Percentiles rank a stretch among this genome's conserved stretches.
These are phyloP conservation scores for Petrosia ficiformis DNA, from an alignment of 37 sponge, comb jelly and placozoan species.

Conservation along the genomic window DNA sequence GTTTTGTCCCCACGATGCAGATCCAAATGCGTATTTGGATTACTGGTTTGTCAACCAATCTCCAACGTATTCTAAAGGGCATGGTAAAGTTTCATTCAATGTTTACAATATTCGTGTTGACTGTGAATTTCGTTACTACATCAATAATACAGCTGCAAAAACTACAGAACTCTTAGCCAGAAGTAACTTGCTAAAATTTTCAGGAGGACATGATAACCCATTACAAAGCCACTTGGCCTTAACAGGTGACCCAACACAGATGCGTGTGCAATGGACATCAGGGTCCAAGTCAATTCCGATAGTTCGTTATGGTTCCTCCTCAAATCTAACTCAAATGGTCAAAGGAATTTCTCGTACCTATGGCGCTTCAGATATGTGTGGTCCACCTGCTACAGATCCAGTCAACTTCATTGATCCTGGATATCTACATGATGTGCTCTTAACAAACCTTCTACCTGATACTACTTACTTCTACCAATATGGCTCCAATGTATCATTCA, in stretches of 20 bases:
- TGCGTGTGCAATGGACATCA: constrained; percentile 57
- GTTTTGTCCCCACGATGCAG: neutral
- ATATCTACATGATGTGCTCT: constrained; percentile 49
- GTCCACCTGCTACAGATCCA: constrained; percentile 36
- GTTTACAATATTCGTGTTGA: constrained; percentile 35
- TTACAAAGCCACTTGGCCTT: constrained; percentile 64
- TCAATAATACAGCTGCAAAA: constrained; percentile 2
- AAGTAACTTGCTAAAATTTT: constrained; percentile 38
- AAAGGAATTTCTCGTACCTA: constrained; percentile 49
- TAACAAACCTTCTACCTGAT: constrained; percentile 28
- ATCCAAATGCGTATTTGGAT: neutral
- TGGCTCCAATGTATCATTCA: constrained; percentile 18
- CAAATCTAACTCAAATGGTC: neutral
- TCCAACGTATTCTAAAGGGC: neutral
- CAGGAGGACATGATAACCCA: constrained; percentile 15
- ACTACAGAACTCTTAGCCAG: constrained; percentile 22
- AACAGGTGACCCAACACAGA: constrained; percentile 41
- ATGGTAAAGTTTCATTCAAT: neutral
- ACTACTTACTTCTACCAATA: constrained; percentile 43
- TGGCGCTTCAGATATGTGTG: constrained; percentile 50
- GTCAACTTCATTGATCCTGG: constrained; percentile 42
- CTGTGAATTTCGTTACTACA: constrained; percentile 51
- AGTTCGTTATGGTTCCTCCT: constrained; percentile 29
- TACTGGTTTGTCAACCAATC: neutral
- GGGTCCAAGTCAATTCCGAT: constrained; percentile 15